A percentile compares a stretch with the other conserved stretches of the same genome.
Evolutionary conservation across 2,888 invertebrate species (phyloP).

Genomic region (Archaeoteleia sp.): DNA sequence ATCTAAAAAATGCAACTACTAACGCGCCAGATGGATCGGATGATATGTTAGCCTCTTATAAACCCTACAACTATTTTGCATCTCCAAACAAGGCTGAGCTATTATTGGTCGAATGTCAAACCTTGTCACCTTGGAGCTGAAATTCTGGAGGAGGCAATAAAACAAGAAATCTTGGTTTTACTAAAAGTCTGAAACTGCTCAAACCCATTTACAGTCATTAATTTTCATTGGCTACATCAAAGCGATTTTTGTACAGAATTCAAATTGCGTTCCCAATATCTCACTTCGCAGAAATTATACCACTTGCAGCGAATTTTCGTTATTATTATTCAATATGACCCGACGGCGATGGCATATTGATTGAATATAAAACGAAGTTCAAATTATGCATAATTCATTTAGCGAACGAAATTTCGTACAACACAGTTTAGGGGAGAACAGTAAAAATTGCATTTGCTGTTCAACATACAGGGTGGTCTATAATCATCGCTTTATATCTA

Average conservation of each 20-base stretch:
- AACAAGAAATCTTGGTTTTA: no score
- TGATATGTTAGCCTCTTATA: no score
- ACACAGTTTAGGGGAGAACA: neutral
- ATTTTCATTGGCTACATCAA: neutral
- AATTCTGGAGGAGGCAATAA: no score
- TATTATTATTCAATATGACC: slow-evolving; percentile 17
- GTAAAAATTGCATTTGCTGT: no score
- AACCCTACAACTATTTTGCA: no score
- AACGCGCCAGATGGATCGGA: no score
- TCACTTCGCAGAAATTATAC: slow-evolving; percentile 5
- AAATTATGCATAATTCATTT: slow-evolving; percentile 72
- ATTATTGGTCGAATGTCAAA: no score
- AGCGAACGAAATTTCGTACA: slow-evolving; percentile 49
- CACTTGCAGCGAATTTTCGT: slow-evolving; percentile 14
- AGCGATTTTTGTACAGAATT: neutral
- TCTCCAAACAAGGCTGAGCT: no score
- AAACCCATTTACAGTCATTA: neutral
- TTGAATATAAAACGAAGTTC: slow-evolving; percentile 73
- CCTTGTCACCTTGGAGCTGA: no score
- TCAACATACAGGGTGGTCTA: no score
- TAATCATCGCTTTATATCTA: no score
- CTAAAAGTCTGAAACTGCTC: neutral
- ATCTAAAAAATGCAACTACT: no score
- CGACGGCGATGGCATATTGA: slow-evolving; percentile 57
- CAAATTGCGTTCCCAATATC: slow-evolving; percentile 12